Evolutionary conservation across 2,888 invertebrate species (phyloP).

Genomic region (Labia minor): DNA sequence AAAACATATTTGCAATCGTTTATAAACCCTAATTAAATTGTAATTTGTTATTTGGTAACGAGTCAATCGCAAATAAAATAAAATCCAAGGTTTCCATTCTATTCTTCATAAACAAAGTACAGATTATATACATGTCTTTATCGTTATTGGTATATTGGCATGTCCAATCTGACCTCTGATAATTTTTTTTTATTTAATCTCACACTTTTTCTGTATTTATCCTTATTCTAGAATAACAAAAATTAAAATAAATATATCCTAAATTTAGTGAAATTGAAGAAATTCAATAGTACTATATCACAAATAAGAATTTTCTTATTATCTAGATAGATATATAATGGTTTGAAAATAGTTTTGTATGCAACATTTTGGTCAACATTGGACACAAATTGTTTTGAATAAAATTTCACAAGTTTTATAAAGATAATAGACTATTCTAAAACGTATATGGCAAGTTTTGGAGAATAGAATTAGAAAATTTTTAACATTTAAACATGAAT

Average conservation of each 20-base stretch:
- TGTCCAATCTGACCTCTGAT: neutral
- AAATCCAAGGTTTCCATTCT: neutral
- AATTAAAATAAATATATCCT: neutral
- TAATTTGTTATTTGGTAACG: neutral
- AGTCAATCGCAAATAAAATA: neutral
- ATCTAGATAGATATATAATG: neutral
- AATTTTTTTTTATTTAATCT: neutral
- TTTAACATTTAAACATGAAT: slow-evolving; percentile 13
- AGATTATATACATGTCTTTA: neutral
- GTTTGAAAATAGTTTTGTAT: slow-evolving; percentile 5
- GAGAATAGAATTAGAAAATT: neutral
- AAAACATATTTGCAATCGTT: no score
- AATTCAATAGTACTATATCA: neutral
- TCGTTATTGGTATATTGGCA: neutral
- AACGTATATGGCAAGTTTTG: neutral
- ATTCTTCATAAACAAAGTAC: no score
- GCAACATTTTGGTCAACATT: neutral
- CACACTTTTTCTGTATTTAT: neutral
- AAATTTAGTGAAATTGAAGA: neutral
- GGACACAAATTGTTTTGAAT: neutral
- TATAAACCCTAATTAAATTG: no score
- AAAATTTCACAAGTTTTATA: neutral
- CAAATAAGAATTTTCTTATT: slow-evolving; percentile 7
- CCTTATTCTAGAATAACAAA: neutral
- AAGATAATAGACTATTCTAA: neutral